Evolutionary conservation across 2,113 vertebrate genomes (phyloP).

Genomic region (Oryzias javanicus): DNA sequence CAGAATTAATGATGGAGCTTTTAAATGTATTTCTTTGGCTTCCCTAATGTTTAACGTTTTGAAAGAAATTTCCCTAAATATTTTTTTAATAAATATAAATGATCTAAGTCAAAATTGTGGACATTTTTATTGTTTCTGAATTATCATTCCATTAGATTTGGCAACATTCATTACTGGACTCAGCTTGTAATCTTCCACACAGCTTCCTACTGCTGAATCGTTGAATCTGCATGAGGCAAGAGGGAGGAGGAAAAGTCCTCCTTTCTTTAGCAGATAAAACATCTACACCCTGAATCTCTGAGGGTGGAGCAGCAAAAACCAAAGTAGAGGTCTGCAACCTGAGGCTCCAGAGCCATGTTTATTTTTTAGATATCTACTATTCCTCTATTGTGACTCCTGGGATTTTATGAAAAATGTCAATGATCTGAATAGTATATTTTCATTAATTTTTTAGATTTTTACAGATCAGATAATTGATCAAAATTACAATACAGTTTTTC

Average conservation of each 20-base stretch:
- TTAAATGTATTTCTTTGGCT: too few relatives aligned
- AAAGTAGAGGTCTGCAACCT: not conserved
- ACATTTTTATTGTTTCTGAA: not conserved
- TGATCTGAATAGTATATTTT: too few relatives aligned
- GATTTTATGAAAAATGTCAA: too few relatives aligned
- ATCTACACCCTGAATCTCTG: slow-evolving; percentile 23
- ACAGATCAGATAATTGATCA: too few relatives aligned
- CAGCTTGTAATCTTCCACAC: slow-evolving; percentile 4
- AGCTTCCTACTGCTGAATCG: slow-evolving; percentile 23
- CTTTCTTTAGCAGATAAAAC: slow-evolving; percentile 24
- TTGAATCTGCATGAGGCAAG: slow-evolving; percentile 38
- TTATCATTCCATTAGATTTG: slow-evolving; percentile 6
- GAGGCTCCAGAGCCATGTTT: too few relatives aligned
- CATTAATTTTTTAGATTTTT: too few relatives aligned
- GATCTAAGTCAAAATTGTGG: too few relatives aligned
- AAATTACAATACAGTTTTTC: too few relatives aligned
- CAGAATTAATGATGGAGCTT: too few relatives aligned
- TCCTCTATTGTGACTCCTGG: too few relatives aligned
- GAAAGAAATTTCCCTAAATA: not conserved
- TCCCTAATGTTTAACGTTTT: not conserved
- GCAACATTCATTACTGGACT: not conserved
- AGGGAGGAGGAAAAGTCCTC: slow-evolving; percentile 38
- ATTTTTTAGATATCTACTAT: too few relatives aligned
- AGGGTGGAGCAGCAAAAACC: not conserved
- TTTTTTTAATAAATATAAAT: not conserved